Evolutionary conservation across 2,888 invertebrate genomes (phyloP).

Genomic region (Drosophila rellima): DNA sequence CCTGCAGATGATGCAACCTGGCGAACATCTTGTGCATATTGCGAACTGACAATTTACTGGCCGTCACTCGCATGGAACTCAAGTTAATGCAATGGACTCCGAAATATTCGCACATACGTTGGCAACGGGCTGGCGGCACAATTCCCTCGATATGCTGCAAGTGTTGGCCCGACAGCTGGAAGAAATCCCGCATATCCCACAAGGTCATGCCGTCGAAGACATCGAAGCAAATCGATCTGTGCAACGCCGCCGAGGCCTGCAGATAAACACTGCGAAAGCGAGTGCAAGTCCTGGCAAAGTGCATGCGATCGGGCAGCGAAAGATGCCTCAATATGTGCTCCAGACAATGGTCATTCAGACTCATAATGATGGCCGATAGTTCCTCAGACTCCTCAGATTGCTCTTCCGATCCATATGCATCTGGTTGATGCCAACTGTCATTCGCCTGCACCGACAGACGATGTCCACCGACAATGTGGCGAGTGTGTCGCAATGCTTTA

Average conservation of each 20-base stretch:
- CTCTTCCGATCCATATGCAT: constrained; percentile 15
- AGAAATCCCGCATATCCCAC: constrained; percentile 52
- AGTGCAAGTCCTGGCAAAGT: constrained; percentile 39
- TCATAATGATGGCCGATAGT: constrained; percentile 2
- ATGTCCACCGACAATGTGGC: constrained; percentile 21
- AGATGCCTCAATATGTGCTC: constrained; percentile 32
- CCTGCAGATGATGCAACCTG: not conserved
- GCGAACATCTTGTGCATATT: constrained; percentile 29
- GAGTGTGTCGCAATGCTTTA: constrained; percentile 20
- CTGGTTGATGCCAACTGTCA: constrained; percentile 49
- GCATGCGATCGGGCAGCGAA: constrained; percentile 38
- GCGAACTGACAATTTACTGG: constrained; percentile 9
- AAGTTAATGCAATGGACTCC: constrained; percentile 35
- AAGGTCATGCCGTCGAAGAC: constrained; percentile 28
- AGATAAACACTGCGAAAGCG: constrained; percentile 34
- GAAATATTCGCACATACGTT: constrained; percentile 33
- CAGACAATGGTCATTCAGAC: constrained; percentile 41
- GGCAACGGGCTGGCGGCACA: constrained; percentile 31
- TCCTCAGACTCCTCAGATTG: not conserved
- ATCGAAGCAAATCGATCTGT: constrained; percentile 23
- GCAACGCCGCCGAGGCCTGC: constrained; percentile 22
- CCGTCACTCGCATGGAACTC: constrained; percentile 12
- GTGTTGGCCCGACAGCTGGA: constrained; percentile 27
- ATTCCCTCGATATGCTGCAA: constrained; percentile 27
- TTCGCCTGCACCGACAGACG: constrained; percentile 29